phyloP scores from a whole-genome alignment of 2,113 vertebrate genomes.

The Lepisosteus oculatus region DNA sequence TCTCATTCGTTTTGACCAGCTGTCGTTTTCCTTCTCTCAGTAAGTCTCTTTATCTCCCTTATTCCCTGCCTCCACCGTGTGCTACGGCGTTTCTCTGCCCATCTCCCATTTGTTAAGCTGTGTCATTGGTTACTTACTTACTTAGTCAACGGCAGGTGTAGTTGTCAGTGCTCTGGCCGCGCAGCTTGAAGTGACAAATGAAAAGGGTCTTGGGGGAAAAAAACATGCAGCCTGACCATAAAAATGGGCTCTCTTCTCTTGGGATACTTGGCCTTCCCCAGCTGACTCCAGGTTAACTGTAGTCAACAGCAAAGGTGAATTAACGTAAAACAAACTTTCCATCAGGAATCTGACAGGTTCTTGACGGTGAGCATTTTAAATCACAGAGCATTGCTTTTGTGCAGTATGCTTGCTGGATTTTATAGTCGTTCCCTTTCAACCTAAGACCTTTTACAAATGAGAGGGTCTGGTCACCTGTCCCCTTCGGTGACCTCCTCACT shows the following conservation, averaged over 20 bases:
- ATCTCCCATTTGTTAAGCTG: conserved; percentile 10
- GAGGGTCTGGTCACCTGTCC: too few species aligned
- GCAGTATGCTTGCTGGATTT: neutral
- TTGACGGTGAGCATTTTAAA: neutral
- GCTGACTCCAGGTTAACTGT: conserved; percentile 9
- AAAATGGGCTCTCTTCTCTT: neutral
- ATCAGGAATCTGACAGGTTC: neutral
- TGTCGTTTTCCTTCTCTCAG: neutral
- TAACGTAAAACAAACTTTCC: neutral
- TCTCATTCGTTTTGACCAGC: neutral
- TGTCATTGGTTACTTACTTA: conserved; percentile 10
- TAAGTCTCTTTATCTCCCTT: neutral
- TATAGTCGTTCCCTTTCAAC: neutral
- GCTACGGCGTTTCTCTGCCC: neutral
- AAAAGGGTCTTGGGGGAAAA: neutral
- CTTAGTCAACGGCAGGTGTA: neutral
- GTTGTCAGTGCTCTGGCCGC: neutral
- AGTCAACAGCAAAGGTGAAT: too few species aligned
- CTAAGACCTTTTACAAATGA: neutral
- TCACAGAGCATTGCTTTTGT: neutral
- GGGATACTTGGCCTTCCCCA: neutral
- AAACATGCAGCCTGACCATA: neutral
- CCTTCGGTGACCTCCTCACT: too few species aligned
- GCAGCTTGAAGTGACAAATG: neutral
- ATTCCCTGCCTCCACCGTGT: neutral